Percentiles rank a stretch among this genome's conserved stretches.
These are phyloP conservation scores for honey bee (Apis mellifera) DNA, from an alignment of 1,140 invertebrate genomes.

Conservation along the genomic window DNA sequence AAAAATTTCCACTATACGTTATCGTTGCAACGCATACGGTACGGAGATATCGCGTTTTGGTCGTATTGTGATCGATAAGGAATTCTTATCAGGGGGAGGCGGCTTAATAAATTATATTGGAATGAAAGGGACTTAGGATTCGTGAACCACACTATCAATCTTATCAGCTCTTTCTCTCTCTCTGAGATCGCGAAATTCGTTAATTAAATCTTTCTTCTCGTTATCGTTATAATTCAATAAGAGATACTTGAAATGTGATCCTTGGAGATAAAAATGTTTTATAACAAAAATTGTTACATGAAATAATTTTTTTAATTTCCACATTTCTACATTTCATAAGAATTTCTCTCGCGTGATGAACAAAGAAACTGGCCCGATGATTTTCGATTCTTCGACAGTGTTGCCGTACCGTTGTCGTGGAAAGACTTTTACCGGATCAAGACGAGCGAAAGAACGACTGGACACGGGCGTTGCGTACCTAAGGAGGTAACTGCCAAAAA, in stretches of 20 bases:
- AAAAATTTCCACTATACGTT: conserved; percentile 53
- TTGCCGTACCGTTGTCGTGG: not conserved
- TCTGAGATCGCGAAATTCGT: not conserved
- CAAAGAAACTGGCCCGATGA: too few species aligned
- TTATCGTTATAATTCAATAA: too few species aligned
- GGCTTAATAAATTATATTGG: conserved; percentile 54
- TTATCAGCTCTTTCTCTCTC: not conserved
- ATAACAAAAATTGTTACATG: too few species aligned
- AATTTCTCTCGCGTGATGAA: too few species aligned
- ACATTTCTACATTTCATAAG: too few species aligned
- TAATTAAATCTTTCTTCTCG: not conserved
- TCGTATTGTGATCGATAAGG: conserved; percentile 49
- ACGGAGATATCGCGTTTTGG: conserved; percentile 26
- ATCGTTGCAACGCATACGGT: conserved; percentile 30
- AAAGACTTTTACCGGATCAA: not conserved
- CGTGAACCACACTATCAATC: conserved; percentile 14
- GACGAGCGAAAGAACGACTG: not conserved
- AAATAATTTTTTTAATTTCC: too few species aligned
- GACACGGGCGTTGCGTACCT: not conserved
- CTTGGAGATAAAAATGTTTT: too few species aligned
- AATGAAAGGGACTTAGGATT: conserved; percentile 35
- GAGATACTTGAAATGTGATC: too few species aligned
- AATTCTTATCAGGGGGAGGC: conserved; percentile 35
- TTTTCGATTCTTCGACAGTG: too few species aligned
- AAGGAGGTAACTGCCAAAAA: conserved; percentile 12